These are phyloP conservation scores for Pyxicephalus adspersus DNA, from an alignment of 2,113 vertebrate species.

Conservation along the genomic window DNA sequence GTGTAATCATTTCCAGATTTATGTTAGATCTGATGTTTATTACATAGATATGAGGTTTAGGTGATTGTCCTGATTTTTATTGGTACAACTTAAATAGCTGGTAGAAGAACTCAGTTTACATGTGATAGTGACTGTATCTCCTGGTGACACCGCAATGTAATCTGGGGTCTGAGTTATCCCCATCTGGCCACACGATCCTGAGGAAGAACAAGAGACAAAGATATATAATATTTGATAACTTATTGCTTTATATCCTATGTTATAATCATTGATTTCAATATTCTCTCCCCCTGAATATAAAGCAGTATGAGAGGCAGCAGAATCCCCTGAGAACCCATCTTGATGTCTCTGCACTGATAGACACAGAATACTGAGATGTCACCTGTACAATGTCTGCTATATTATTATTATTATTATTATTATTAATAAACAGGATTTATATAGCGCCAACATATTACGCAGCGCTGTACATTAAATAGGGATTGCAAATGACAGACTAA, in stretches of 20 bases:
- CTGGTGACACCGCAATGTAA: conserved; percentile 27
- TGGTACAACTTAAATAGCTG: conserved; percentile 55
- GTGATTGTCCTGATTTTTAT: conserved; percentile 58
- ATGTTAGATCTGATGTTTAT: conserved; percentile 20
- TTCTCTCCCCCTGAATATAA: not conserved
- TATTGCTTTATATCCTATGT: no score
- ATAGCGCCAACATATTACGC: no score
- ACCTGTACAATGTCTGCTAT: conserved; percentile 13
- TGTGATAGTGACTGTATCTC: conserved; percentile 55
- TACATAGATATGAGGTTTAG: conserved; percentile 50
- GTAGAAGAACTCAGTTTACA: conserved; percentile 54
- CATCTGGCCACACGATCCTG: conserved; percentile 62
- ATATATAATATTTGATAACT: no score
- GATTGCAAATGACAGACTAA: no score
- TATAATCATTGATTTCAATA: no score
- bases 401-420: not conserved
- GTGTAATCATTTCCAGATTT: conserved; percentile 56
- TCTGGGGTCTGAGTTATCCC: no score
- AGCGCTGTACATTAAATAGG: no score
- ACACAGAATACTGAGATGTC: not conserved
- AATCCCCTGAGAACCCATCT: not conserved
- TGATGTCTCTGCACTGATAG: not conserved
- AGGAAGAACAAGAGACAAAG: not conserved
- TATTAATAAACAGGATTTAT: no score
- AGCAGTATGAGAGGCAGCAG: not conserved